Evolutionary conservation across 2,113 vertebrate genomes (phyloP).

Genomic region (Nesogale talazaci): DNA sequence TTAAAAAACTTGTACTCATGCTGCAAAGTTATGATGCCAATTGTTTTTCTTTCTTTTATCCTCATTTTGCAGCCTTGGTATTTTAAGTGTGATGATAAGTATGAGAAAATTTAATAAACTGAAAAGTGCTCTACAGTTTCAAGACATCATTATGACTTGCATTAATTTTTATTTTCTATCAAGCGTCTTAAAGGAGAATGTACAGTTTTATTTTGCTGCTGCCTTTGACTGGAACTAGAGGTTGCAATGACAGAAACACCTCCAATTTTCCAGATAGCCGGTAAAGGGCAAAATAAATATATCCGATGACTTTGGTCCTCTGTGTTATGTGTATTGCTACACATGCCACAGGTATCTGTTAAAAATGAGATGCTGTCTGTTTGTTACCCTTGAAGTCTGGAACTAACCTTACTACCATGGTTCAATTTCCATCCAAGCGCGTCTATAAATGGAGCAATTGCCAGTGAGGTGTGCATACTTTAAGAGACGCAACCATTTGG

Average conservation of each 20-base stretch:
- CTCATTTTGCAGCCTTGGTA: background rate
- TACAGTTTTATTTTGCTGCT: background rate
- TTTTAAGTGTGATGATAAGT: slow-evolving; percentile 23
- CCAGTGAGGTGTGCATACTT: too few species aligned
- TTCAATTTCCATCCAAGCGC: too few species aligned
- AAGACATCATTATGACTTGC: background rate
- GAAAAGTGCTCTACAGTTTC: background rate
- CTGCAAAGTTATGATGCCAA: slow-evolving; percentile 28
- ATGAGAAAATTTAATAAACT: slow-evolving; percentile 36
- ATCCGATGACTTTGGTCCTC: background rate
- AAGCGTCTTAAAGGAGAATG: slow-evolving; percentile 7
- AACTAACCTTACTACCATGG: too few species aligned
- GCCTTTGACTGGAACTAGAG: background rate
- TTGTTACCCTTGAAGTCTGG: too few species aligned
- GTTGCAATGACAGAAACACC: background rate
- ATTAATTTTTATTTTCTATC: background rate
- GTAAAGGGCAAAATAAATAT: background rate
- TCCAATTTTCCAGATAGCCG: slow-evolving; percentile 4
- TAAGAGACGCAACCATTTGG: too few species aligned
- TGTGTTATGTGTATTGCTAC: background rate
- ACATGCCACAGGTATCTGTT: background rate
- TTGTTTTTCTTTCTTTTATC: slow-evolving; percentile 27
- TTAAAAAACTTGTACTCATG: background rate
- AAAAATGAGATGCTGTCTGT: background rate
- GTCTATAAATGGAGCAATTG: too few species aligned